Evolutionary conservation across 2,888 invertebrate genomes (phyloP).

Genomic region (Temnothorax unifasciatus): DNA sequence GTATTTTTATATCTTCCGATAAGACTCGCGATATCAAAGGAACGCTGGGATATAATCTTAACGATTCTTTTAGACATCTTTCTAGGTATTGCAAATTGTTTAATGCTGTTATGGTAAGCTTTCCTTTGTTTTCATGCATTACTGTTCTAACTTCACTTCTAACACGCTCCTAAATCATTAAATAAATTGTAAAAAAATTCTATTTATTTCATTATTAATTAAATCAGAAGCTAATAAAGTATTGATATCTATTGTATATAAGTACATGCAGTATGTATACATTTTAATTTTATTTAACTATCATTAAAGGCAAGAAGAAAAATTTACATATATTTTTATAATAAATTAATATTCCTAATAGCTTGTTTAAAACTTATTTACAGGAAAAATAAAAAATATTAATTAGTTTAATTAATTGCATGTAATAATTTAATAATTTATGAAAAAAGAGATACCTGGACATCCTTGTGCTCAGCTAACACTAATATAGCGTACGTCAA

Average conservation of each 20-base stretch:
- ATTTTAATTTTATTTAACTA: background rate
- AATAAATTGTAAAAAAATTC: background rate
- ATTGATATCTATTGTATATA: background rate
- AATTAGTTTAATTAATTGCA: background rate
- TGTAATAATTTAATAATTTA: background rate
- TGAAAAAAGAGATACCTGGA: constrained; percentile 78
- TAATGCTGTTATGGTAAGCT: constrained; percentile 88
- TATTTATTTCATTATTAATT: background rate
- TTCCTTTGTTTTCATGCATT: constrained; percentile 86
- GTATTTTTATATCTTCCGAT: constrained; percentile 86
- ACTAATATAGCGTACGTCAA: constrained; percentile 86
- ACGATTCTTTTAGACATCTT: constrained; percentile 90
- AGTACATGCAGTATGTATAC: background rate
- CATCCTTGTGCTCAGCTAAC: constrained; percentile 86
- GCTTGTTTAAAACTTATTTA: background rate
- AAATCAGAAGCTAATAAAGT: background rate
- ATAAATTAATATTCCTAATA: background rate
- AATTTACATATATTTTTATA: background rate
- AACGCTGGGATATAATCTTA: constrained; percentile 90
- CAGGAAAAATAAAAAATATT: background rate
- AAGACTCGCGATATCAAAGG: constrained; percentile 89
- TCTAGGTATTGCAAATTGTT: constrained; percentile 90
- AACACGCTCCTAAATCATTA: constrained; percentile 61
- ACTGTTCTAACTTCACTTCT: constrained; percentile 83
- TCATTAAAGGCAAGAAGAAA: background rate